Evolutionary conservation across 2,113 vertebrate species (phyloP), one percentile per base, ranked within the genome.

Genomic region (Speoplatyrhinus poulsoni): DNA sequence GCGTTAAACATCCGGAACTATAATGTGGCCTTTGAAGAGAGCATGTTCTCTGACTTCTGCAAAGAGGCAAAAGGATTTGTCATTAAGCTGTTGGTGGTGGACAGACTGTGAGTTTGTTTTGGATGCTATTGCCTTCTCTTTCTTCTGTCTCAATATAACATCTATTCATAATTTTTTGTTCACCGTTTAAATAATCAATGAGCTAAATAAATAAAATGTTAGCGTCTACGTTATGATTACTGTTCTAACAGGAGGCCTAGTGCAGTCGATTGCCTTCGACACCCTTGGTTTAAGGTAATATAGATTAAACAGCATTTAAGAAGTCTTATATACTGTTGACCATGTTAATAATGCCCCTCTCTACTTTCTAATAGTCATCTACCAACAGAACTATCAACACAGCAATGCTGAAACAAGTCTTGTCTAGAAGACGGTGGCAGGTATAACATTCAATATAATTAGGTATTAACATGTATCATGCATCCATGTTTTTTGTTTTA

Each of bases 211-310:
- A 54, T 54, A n/a, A n/a, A 52, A 48, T 52, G 3, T 2, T 57
- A 46, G 54, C 46, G 47, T 48, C 41, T 3, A 10, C n/a, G 8
- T 26, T 50, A 48, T n/a, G 67, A 47, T 64, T 15, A 19, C 32
- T 62, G 72, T 57, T 65, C 12, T 12, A 56, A 69, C 60, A 99
- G 97, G 94, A 94, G 97, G 63, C 96, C 96, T 46, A 94, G 90
- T 9, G 93, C 94, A 1, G 86, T 93, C 12, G 96, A 96, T 73
- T 96, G 95, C 52, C 92, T 98, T 67, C 95, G 95, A 15, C 97
- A 99, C 72, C 94, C 96, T 12, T 99, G 97, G 97, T 97, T 99
- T 89, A 98, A 96, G 94, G 97, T 98, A 86, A 77, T 47, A 53
- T 60, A 3, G 8, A 36, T 15, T 12, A 55, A 46, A 15, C 10